phyloP scores from a whole-genome alignment of 2,113 vertebrate genomes.

The Cichladusa arquata region DNA sequence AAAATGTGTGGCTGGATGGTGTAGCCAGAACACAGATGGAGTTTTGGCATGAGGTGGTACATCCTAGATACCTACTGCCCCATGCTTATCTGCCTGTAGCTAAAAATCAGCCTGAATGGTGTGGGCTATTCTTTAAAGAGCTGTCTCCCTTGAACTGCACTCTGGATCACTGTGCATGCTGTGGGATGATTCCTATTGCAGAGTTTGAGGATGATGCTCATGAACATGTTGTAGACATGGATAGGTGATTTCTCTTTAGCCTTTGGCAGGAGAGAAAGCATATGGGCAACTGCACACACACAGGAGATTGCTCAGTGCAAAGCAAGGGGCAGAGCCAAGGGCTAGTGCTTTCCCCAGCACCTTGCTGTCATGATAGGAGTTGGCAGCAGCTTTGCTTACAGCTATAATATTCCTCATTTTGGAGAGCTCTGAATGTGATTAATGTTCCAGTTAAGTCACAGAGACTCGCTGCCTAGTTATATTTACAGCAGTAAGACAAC shows the following conservation, averaged over 20 bases:
- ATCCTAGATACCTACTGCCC: not conserved
- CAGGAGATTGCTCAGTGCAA: not conserved
- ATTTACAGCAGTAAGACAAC: not conserved
- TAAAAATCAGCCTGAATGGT: not conserved
- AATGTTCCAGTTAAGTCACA: not conserved
- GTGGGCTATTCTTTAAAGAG: not conserved
- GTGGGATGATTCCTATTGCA: not conserved
- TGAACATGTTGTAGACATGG: not conserved
- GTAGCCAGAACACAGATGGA: not conserved
- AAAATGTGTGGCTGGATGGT: not conserved
- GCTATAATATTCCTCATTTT: not conserved
- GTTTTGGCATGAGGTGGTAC: not conserved
- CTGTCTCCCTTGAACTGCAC: not conserved
- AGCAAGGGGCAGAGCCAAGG: not conserved
- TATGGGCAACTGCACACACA: rapidly evolving
- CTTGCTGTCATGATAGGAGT: not conserved
- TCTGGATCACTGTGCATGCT: not conserved
- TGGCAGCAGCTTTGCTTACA: not conserved
- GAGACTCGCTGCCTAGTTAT: not conserved
- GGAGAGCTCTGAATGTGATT: not conserved
- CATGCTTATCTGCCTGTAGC: not conserved
- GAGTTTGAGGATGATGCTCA: not conserved
- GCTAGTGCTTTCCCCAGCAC: not conserved
- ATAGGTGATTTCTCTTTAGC: not conserved
- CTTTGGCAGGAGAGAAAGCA: not conserved